Evolutionary conservation across 37 sponge, comb jelly and placozoan genomes (phyloP).

Genomic region (Halisarca cf. caerulea): DNA sequence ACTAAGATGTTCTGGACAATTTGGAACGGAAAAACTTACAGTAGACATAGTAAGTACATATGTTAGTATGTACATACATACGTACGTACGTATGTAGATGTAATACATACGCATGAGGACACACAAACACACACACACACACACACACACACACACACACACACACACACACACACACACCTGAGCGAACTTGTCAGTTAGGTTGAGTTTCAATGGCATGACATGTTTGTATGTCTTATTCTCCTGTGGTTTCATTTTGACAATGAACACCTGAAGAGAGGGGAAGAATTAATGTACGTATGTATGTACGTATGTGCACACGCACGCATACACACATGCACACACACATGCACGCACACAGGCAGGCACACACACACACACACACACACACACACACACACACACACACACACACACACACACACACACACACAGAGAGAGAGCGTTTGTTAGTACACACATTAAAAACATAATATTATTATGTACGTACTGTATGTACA

Average conservation of each 20-base stretch:
- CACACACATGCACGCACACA: too few species aligned
- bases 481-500: too few species aligned
- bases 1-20: constrained; percentile 52
- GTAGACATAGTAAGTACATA: not conserved
- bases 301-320: not conserved
- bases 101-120: not conserved
- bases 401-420: too few species aligned
- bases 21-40: not conserved
- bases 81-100: not conserved
- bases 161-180: not conserved
- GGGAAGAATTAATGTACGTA: not conserved
- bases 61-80: not conserved
- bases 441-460: too few species aligned
- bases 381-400: too few species aligned
- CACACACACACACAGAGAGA: too few species aligned
- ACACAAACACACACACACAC: constrained; percentile 16
- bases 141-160: constrained; percentile 2
- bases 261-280: not conserved
- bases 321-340: not conserved
- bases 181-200: not conserved
- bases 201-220: not conserved
- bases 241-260: not conserved
- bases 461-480: too few species aligned
- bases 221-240: constrained; percentile 12
- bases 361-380: too few species aligned